These are phyloP conservation scores for Creontiades dilutus DNA, from an alignment of 2,888 invertebrate species.

Conservation along the genomic window DNA sequence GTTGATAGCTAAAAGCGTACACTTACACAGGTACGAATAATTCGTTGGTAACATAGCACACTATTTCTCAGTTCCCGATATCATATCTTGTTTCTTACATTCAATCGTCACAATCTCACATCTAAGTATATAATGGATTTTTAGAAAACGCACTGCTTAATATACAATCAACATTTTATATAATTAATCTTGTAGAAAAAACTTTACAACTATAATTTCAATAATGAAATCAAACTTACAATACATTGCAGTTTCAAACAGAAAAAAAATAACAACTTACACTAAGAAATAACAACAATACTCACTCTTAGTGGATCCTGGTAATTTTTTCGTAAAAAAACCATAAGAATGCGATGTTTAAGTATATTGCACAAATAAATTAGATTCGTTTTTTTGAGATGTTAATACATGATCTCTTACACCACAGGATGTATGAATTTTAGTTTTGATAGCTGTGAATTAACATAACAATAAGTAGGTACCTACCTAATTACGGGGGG, in stretches of 20 bases:
- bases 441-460: no score
- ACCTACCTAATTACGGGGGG: no score
- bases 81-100: neutral
- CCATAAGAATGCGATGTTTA: neutral
- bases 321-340: neutral
- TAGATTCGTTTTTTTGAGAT: no score
- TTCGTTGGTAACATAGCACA: constrained; percentile 5
- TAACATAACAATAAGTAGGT: no score
- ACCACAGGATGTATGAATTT: no score
- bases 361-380: no score
- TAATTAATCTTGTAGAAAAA: neutral
- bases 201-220: neutral
- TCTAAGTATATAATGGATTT: no score
- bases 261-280: constrained; percentile 35
- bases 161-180: no score
- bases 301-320: neutral
- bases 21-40: neutral
- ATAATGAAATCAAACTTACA: neutral
- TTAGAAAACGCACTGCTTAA: no score
- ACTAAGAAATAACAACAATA: constrained; percentile 9
- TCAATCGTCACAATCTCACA: no score
- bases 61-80: neutral
- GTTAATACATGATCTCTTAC: no score
- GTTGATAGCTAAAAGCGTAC: neutral
- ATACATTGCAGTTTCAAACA: constrained; percentile 17